Conservation (phyloP, 2,113 vertebrate genomes). For the Gymnorhina tibicen region DNA sequence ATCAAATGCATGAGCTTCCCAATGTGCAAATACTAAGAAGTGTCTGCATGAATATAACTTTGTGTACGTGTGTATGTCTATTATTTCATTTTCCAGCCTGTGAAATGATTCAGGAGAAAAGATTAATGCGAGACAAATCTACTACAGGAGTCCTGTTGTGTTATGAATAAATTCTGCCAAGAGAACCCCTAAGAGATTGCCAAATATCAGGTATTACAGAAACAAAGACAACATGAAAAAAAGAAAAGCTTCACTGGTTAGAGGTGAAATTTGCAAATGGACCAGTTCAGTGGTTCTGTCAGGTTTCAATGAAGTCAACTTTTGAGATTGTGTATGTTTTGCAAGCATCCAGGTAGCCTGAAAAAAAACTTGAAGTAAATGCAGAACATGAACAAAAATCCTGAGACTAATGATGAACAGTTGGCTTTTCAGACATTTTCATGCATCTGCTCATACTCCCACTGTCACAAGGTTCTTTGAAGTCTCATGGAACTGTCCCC, state of each 20-base stretch:
- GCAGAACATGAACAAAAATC: neutral
- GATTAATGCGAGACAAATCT: neutral
- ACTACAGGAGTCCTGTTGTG: neutral
- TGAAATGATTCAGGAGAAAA: neutral
- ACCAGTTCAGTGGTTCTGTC: fast-evolving
- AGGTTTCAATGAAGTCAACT: neutral
- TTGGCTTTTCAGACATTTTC: neutral
- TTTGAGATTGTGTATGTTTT: neutral
- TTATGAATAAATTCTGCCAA: neutral
- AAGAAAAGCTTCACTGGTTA: neutral
- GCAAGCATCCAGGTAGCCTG: neutral
- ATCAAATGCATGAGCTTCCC: neutral
- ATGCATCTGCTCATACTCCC: neutral
- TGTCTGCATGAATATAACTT: neutral
- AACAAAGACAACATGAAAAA: neutral
- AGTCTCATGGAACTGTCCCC: neutral
- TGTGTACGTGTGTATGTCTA: fast-evolving
- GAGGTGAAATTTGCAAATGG: neutral
- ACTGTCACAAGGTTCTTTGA: neutral
- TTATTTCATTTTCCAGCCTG: neutral
- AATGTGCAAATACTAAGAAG: neutral
- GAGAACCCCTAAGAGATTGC: neutral
- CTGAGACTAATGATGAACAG: neutral
- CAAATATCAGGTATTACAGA: neutral
- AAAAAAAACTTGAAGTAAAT: neutral